These are phyloP conservation scores for Torymus auratus DNA, from an alignment of 2,888 invertebrate genomes.

Conservation along the genomic window DNA sequence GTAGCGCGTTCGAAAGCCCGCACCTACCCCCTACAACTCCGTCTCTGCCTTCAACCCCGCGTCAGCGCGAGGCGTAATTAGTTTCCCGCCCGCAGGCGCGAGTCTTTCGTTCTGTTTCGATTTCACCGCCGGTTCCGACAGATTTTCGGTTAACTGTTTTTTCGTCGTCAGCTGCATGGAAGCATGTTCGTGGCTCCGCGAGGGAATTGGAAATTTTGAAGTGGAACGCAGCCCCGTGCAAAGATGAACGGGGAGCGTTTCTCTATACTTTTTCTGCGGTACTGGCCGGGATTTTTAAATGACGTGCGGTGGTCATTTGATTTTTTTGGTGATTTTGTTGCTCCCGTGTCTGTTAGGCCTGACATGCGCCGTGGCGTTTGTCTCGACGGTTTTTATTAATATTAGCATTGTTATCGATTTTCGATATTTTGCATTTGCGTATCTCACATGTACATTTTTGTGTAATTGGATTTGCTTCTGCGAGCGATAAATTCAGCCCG, in stretches of 20 bases:
- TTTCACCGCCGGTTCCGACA: neutral
- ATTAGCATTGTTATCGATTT: neutral
- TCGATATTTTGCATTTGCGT: neutral
- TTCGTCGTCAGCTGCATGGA: neutral
- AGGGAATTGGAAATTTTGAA: slow-evolving; percentile 24
- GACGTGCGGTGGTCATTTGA: no score
- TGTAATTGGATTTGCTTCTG: neutral
- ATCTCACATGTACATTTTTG: neutral
- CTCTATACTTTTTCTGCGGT: slow-evolving; percentile 9
- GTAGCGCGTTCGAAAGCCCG: slow-evolving; percentile 1
- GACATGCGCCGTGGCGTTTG: neutral
- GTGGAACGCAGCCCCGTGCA: no score
- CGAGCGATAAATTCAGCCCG: slow-evolving; percentile 1
- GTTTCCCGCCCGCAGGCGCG: slow-evolving; percentile 1
- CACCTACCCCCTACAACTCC: no score
- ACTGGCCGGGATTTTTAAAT: no score
- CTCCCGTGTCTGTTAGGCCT: no score
- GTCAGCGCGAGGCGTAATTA: slow-evolving; percentile 28
- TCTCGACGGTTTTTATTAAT: neutral
- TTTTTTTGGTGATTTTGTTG: no score
- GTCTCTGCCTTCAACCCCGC: no score
- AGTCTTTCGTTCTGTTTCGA: slow-evolving; percentile 9
- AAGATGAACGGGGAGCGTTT: neutral
- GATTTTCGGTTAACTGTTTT: neutral
- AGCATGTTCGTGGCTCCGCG: neutral